Evolutionary conservation across 1,140 invertebrate genomes (phyloP).

Genomic region (Muscidifurax raptorellus): DNA sequence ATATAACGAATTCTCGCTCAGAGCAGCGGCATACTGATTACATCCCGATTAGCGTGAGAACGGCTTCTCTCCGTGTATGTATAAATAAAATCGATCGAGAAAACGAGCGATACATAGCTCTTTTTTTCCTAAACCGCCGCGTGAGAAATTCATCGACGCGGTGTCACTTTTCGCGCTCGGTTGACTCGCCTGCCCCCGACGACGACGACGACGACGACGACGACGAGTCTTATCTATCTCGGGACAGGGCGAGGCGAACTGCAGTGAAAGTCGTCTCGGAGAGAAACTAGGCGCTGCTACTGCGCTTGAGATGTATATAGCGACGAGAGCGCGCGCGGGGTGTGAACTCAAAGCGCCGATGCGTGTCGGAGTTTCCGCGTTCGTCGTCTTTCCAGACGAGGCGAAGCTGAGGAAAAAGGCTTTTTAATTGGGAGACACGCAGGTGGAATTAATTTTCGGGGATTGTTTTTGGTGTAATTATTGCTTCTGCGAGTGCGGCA

Average conservation of each 20-base stretch:
- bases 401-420: too few relatives aligned
- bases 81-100: not conserved
- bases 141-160: constrained; percentile 37
- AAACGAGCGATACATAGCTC: not conserved
- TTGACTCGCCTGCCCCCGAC: constrained; percentile 6
- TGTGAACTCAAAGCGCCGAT: not conserved
- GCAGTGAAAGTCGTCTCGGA: constrained; percentile 32
- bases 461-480: too few relatives aligned
- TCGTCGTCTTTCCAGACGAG: too few relatives aligned
- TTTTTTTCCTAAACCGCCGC: constrained; percentile 39
- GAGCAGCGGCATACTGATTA: not conserved
- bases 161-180: constrained; percentile 48
- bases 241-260: constrained; percentile 25
- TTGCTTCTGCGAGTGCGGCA: too few relatives aligned
- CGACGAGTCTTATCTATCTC: constrained; percentile 45
- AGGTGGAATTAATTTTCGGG: too few relatives aligned
- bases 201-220: not conserved
- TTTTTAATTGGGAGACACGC: too few relatives aligned
- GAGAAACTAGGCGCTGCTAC: not conserved
- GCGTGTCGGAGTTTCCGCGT: too few relatives aligned
- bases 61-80: constrained; percentile 8
- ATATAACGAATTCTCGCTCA: constrained; percentile 24
- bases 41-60: constrained; percentile 48
- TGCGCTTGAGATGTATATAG: not conserved
- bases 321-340: not conserved